Conservation (phyloP, 2,113 vertebrate species). For the Hypocryptadius cinnamomeus region DNA sequence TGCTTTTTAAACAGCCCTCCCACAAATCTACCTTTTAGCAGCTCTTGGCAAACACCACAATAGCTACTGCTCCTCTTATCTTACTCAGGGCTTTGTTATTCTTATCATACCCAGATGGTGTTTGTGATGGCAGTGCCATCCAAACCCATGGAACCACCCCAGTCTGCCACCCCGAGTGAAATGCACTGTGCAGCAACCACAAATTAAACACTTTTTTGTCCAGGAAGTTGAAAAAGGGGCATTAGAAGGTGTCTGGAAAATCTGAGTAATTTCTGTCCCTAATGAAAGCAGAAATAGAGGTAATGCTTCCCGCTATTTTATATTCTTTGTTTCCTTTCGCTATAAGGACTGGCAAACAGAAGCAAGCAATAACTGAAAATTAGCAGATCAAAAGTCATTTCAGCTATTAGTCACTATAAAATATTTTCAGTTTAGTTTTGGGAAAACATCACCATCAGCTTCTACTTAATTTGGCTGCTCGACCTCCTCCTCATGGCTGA, state of each 20-base stretch:
- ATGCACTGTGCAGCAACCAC: not conserved
- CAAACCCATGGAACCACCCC: not conserved
- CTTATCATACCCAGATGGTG: not conserved
- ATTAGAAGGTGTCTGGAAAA: not conserved
- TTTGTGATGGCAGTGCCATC: not conserved
- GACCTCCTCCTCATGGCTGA: not conserved
- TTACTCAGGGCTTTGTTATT: not conserved
- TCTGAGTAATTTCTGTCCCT: not conserved
- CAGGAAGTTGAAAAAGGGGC: not conserved
- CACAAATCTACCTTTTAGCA: not conserved
- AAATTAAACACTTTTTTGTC: not conserved
- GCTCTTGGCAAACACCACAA: not conserved
- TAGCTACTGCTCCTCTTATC: not conserved
- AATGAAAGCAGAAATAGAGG: not conserved
- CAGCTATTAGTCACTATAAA: not conserved
- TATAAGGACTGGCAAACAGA: not conserved
- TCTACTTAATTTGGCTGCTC: not conserved
- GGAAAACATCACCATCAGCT: not conserved
- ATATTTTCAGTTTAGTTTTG: not conserved
- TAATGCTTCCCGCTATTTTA: not conserved
- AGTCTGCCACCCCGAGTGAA: not conserved
- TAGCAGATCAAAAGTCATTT: not conserved
- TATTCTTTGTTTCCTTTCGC: not conserved
- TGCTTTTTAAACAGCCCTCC: conserved; percentile 11
- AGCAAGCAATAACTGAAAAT: not conserved